Evolutionary conservation across 2,113 vertebrate genomes (phyloP), one percentile per base, ranked within the genome.

Genomic region (Halichoerus grypus): DNA sequence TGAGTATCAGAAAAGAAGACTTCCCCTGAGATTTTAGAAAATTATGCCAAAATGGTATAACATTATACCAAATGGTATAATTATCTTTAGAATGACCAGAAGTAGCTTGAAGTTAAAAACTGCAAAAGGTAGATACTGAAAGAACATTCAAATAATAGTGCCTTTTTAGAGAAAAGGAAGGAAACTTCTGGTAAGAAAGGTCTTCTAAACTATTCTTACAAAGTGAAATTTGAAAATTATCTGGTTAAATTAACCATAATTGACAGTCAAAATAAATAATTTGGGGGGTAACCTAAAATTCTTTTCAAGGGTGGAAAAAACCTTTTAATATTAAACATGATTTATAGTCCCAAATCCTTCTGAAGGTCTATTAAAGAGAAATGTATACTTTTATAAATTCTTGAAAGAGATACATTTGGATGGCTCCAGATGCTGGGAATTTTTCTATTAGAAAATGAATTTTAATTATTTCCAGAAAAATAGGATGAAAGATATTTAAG

Each of bases 401-500:
- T 77, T 61, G 22, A 53, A 93, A 95, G 26, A 85, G 61, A 61
- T 46, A 65, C 21, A 49, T 1, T 80, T 77, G 55, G 22, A 33
- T 24, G 87, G 87, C 90, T 84, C 49, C 80, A 24, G 53, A 63
- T 69, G 28, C 39, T 87, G n/a, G 67, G 65, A 63, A 67, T 39
- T 88, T 89, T 95, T 91, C 57, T 91, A 57, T 51, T 65, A 79
- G 53, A 79, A 96, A 86, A 77, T 63, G 3, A 93, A 55, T 86
- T 95, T 81, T 61, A 94, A 90, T 72, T 84, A 88, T 91, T 97
- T 94, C 89, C 88, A 94, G 91, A 80, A 91, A 91, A 94, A 77
- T 7, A 55, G 46, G 49, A 94, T 92, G 49, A 63, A 80, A 69
- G 18, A 13, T 71, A 87, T 67, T 86, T 74, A 18, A 82, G 72